phyloP scores from a whole-genome alignment of 2,888 invertebrate genomes.

The Hyposoter didymator region DNA sequence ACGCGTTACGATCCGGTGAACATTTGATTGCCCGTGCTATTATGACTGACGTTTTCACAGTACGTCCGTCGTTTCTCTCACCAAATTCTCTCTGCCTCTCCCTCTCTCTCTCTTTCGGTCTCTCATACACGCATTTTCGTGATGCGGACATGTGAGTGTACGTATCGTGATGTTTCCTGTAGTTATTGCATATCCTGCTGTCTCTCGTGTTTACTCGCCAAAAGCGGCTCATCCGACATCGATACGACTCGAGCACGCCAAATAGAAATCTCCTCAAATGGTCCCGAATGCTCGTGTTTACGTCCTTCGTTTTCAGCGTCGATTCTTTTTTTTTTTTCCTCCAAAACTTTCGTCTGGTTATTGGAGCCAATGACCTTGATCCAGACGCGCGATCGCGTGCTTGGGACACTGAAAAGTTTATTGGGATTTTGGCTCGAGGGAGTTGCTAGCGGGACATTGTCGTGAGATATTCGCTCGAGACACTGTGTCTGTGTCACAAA shows the following conservation, averaged over 20 bases:
- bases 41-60: constrained; percentile 80
- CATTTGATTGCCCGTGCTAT: constrained; percentile 83
- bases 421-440: constrained; percentile 1
- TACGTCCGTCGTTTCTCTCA: constrained; percentile 70
- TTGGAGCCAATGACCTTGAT: constrained; percentile 18
- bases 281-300: constrained; percentile 60
- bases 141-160: constrained; percentile 8
- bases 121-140: constrained; percentile 44
- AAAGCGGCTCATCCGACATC: constrained; percentile 58
- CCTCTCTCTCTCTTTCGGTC: constrained; percentile 7
- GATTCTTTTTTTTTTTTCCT: constrained; percentile 1
- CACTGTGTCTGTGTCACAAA: constrained; percentile 6
- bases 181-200: constrained; percentile 31
- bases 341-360: not conserved
- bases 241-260: constrained; percentile 52
- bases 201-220: constrained; percentile 28
- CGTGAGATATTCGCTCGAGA: constrained; percentile 3
- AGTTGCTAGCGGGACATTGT: not conserved
- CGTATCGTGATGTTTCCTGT: not conserved
- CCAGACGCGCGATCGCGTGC: constrained; percentile 11
- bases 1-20: constrained; percentile 78
- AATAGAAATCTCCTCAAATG: constrained; percentile 69
- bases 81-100: constrained; percentile 11
- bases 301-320: constrained; percentile 1
- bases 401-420: constrained; percentile 15